Base-by-base conservation (phyloP, 2,888 invertebrate genomes). In the Dryobota labecula region DNA sequence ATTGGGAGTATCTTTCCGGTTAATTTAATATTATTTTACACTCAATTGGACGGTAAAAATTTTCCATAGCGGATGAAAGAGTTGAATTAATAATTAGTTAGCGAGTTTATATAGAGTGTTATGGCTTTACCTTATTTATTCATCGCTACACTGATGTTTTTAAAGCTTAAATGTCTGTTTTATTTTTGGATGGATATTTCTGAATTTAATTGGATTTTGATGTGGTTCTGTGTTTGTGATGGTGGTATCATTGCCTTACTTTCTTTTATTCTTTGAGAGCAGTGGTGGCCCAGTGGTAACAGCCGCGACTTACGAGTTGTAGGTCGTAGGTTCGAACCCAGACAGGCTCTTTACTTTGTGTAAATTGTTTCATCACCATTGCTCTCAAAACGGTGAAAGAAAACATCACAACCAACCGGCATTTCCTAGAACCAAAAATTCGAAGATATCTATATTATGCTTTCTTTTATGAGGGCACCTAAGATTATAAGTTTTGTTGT, bases 1-100 rank as follows among this genome's bases (percentile, higher is more conserved):
- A 71, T 85, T 82, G 66, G 78, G 79, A 67, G 65, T 83, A 83
- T 84, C 83, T 85, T 88, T 89, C 85, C 87, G 68, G 84, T 88
- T 86, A 87, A 87, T 88, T 88, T 83, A 85, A 85, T 86, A 83
- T 87, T 82, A 85, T 87, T 88, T 87, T 79, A 84, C 87, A 83
- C 79, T 82, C 85, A 87, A 87, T 87, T 87, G 84, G 65, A 24
- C 73, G 70, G 74, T 83, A 58, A 66, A 72, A 76, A 76, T 80
- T 80, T 73, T 80, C 27, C 69, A 70, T 78, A 20, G 36, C 56
- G 47, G 20, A 60, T 73, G 61, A 62, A 76, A 70, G 66, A 66
- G 72, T 72, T 80, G 68, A 80, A 78, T 80, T 70, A 80, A 78
- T 85, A 76, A 79, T 82, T 79, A 76, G 72, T 84, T 79, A 1